Conservation (phyloP, 1,140 invertebrate species). For the Paracyclopina nana region DNA sequence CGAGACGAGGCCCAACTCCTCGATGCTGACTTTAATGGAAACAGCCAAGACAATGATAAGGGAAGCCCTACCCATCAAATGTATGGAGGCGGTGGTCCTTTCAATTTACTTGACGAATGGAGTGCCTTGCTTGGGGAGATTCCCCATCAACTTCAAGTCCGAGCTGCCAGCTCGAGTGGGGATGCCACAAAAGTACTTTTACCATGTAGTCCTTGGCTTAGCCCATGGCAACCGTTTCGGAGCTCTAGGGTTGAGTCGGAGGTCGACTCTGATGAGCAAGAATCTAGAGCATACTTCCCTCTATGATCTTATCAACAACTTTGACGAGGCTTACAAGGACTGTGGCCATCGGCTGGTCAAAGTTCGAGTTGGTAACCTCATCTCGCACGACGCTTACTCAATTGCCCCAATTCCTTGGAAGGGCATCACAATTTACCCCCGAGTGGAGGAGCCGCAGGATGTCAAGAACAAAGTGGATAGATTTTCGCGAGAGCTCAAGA, state of each 20-base stretch:
- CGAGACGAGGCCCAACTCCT: conserved; percentile 28
- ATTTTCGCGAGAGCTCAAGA: conserved; percentile 4
- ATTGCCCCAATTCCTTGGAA: conserved; percentile 9
- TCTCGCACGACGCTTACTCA: conserved; percentile 11
- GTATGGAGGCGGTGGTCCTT: conserved; percentile 29
- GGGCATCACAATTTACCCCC: conserved; percentile 7
- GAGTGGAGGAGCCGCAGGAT: background rate
- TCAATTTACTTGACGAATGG: conserved; percentile 29
- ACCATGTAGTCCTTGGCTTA: conserved; percentile 29
- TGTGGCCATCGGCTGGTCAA: conserved; percentile 3
- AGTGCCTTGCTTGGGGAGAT: conserved; percentile 26
- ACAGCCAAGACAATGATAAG: conserved; percentile 28
- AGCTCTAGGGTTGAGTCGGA: conserved; percentile 28
- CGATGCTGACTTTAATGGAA: conserved; percentile 27
- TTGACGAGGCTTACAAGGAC: conserved; percentile 5
- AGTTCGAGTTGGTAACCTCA: conserved; percentile 1
- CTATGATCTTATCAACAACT: background rate
- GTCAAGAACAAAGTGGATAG: conserved; percentile 5
- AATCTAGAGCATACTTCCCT: conserved; percentile 20
- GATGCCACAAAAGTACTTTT: conserved; percentile 19
- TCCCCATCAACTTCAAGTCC: conserved; percentile 28
- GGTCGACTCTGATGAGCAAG: conserved; percentile 29
- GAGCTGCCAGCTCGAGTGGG: background rate
- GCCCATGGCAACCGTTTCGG: conserved; percentile 26
- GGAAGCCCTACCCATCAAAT: conserved; percentile 30